Conservation (phyloP, 2,888 invertebrate species). For the Sceliomorpha sp. region DNA sequence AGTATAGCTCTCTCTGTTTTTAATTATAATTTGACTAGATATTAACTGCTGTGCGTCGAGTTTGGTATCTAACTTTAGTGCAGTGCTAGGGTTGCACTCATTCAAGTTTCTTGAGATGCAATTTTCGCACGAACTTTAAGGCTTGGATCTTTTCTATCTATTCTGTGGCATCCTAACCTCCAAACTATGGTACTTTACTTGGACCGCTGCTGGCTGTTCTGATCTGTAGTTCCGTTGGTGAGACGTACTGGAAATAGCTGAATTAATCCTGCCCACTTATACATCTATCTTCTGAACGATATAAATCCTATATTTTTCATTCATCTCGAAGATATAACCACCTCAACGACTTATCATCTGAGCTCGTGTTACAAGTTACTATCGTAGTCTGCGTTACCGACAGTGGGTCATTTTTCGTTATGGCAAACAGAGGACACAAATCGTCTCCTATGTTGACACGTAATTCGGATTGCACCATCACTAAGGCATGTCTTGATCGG, state of each 20-base stretch:
- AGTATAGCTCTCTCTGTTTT: background rate
- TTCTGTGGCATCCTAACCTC: background rate
- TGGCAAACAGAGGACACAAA: too few species aligned
- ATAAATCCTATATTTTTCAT: too few species aligned
- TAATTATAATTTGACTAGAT: background rate
- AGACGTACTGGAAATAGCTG: too few species aligned
- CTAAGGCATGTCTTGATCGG: constrained; percentile 1
- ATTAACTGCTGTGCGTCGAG: constrained; percentile 8
- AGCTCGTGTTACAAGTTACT: too few species aligned
- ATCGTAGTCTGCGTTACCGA: too few species aligned
- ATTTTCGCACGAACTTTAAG: constrained; percentile 3
- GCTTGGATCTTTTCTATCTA: background rate
- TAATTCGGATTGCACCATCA: background rate
- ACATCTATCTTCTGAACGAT: background rate
- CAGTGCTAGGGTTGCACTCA: constrained; percentile 6
- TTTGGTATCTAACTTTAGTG: background rate
- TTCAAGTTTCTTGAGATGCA: background rate
- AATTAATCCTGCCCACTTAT: background rate
- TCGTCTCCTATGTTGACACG: background rate
- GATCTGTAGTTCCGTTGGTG: too few species aligned
- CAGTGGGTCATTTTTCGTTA: too few species aligned
- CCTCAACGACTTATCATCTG: too few species aligned
- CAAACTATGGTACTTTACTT: background rate
- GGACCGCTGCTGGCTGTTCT: background rate
- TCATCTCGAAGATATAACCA: too few species aligned